Percentiles rank a stretch among this genome's conserved stretches.
Conservation (phyloP, 1,140 invertebrate genomes). For the Myzus persicae region DNA sequence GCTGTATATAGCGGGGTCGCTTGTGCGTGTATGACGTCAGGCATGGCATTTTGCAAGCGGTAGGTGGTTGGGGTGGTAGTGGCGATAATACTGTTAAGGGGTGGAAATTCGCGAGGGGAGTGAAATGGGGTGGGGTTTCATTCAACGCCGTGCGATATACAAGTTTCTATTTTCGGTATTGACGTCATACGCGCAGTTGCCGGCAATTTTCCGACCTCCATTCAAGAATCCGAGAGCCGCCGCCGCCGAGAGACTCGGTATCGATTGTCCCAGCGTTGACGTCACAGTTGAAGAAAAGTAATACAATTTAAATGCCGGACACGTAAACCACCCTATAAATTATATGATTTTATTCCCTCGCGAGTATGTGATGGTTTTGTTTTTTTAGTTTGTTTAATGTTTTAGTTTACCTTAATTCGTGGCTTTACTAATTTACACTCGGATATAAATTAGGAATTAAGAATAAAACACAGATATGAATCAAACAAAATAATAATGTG, state of each 20-base stretch:
- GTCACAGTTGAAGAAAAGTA: neutral
- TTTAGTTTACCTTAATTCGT: conserved; percentile 3
- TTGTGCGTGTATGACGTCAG: conserved; percentile 30
- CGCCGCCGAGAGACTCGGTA: neutral
- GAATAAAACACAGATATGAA: neutral
- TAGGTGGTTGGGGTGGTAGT: neutral
- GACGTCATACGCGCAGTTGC: conserved; percentile 44
- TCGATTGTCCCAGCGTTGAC: conserved; percentile 41
- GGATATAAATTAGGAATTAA: neutral
- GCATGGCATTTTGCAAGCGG: neutral
- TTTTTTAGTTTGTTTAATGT: conserved; percentile 11
- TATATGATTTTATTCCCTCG: neutral
- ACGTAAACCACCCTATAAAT: neutral
- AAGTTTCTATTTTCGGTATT: conserved; percentile 50
- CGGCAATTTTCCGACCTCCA: conserved; percentile 46
- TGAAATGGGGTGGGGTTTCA: conserved; percentile 23
- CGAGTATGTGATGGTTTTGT: neutral
- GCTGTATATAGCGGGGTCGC: neutral
- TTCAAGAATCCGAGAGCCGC: conserved; percentile 36
- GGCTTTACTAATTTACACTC: neutral
- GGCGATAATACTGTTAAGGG: neutral
- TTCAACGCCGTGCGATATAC: neutral
- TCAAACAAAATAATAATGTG: neutral
- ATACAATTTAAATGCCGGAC: neutral
- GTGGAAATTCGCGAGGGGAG: neutral